phyloP scores from a whole-genome alignment of 2,797 vertebrate genomes.

The Erpetoichthys calabaricus region DNA sequence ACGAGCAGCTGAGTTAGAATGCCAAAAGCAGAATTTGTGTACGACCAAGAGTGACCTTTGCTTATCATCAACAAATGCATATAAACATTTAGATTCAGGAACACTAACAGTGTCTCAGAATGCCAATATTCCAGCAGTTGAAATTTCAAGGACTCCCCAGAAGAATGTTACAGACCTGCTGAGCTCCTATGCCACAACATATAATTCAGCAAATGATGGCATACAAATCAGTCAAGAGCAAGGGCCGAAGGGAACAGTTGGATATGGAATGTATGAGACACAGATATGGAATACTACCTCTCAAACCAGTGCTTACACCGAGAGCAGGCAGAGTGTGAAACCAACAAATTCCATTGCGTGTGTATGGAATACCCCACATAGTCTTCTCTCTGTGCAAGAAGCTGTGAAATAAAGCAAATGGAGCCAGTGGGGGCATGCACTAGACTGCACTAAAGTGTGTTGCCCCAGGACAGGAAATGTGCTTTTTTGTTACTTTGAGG shows the following conservation, averaged over 20 bases:
- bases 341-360: slow-evolving; percentile 31
- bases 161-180: too few relatives aligned
- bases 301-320: slow-evolving; percentile 35
- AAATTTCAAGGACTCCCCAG: too few relatives aligned
- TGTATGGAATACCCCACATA: slow-evolving; percentile 43
- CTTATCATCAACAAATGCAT: slow-evolving; percentile 17
- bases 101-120: too few relatives aligned
- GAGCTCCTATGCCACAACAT: too few relatives aligned
- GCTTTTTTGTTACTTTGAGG: too few relatives aligned
- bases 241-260: slow-evolving; percentile 1
- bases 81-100: slow-evolving; percentile 20
- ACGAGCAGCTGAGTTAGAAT: slow-evolving; percentile 76
- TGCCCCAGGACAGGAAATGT: too few relatives aligned
- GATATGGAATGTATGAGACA: neutral
- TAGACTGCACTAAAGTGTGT: too few relatives aligned
- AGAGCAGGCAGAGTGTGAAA: slow-evolving; percentile 29
- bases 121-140: too few relatives aligned
- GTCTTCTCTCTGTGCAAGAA: slow-evolving; percentile 43
- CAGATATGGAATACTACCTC: slow-evolving; percentile 31
- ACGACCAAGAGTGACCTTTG: slow-evolving; percentile 17
- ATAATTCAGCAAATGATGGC: neutral
- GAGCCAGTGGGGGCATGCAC: too few relatives aligned
- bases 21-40: slow-evolving; percentile 46
- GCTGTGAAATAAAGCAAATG: slow-evolving; percentile 37
- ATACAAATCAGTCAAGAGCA: neutral